Base-by-base conservation (phyloP, 2,888 invertebrate genomes). In the Dione vanillae region DNA sequence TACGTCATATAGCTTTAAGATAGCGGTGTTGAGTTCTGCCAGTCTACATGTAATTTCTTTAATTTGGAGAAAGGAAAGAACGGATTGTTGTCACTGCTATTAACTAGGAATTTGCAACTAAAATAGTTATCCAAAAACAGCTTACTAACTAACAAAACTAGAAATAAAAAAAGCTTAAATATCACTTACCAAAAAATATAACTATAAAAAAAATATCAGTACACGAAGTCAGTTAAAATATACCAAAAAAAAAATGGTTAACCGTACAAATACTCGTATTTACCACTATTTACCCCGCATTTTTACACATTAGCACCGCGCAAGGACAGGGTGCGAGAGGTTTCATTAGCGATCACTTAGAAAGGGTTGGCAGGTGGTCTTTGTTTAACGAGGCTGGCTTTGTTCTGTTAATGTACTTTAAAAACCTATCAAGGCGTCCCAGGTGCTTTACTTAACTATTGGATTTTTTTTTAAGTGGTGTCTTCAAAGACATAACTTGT, bases 321-420 rank as follows among this genome's bases (percentile, higher is more conserved):
- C 65, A 71, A 76, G 75, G 76, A 75, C 72, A 73, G 82, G 85
- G 85, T 80, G 82, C 78, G 54, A 75, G 74, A 74, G 59, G 61
- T 62, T 76, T 81, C 80, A 90, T 91, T 91, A 92, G 89, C 91
- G 79, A 81, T 77, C 86, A 85, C 83, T 92, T 92, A 92, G 87
- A 84, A 77, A 79, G 86, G 89, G 85, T 76, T 83, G 85, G 88
- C 92, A 92, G 91, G 92, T 92, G 92, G 90, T 90, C 92, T 89
- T 89, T 92, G 91, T 92, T 91, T 87, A 83, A 88, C 84, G 73
- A 79, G 77, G 78, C 74, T 75, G 71, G 72, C 37, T 75, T 65
- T 75, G 71, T 56, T 56, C 56, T 76, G 77, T 74, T 73, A 73
- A 76, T 75, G 72, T 70, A 70, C 67, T 71, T 74, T 74, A 69